Conservation (phyloP, 2,113 vertebrate species). For the Epinephelus moara region DNA sequence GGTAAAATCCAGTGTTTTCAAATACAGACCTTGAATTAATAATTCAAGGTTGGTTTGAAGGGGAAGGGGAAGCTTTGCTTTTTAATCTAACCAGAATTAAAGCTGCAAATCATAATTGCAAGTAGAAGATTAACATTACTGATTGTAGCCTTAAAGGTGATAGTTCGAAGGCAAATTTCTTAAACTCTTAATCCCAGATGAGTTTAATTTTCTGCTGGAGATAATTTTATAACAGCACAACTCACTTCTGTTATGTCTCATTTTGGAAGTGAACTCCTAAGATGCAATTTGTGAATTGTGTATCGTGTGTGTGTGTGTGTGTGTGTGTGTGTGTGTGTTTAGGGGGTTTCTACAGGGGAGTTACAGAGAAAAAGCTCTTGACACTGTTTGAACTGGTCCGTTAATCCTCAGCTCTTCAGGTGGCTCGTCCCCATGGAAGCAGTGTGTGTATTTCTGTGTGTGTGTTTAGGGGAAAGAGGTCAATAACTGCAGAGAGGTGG, state of each 20-base stretch:
- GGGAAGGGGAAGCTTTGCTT: constrained; percentile 7
- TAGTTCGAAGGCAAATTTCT: constrained; percentile 31
- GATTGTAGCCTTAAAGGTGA: constrained; percentile 38
- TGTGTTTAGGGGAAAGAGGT: not conserved
- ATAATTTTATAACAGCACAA: constrained; percentile 22
- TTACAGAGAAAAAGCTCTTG: constrained; percentile 56
- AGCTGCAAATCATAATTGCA: constrained; percentile 40
- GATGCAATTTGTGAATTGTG: constrained; percentile 10
- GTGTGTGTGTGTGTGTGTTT: not conserved
- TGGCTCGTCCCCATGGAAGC: constrained; percentile 76
- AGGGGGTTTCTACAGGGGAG: constrained; percentile 20
- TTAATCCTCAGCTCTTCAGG: constrained; percentile 80
- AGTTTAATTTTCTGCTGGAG: constrained; percentile 31
- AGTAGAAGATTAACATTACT: not conserved
- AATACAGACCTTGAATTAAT: not conserved
- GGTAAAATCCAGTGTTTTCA: constrained; percentile 11
- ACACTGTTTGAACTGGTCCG: constrained; percentile 75
- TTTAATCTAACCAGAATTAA: constrained; percentile 15
- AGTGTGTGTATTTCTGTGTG: constrained; percentile 33
- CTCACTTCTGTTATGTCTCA: constrained; percentile 11
- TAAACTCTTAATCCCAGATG: constrained; percentile 37
- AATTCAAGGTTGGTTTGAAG: constrained; percentile 17
- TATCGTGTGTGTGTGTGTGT: not conserved
- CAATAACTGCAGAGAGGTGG: no score
- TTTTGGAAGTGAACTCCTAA: constrained; percentile 21